phyloP scores from a whole-genome alignment of 2,888 invertebrate species.

The Lochmaea capreae region DNA sequence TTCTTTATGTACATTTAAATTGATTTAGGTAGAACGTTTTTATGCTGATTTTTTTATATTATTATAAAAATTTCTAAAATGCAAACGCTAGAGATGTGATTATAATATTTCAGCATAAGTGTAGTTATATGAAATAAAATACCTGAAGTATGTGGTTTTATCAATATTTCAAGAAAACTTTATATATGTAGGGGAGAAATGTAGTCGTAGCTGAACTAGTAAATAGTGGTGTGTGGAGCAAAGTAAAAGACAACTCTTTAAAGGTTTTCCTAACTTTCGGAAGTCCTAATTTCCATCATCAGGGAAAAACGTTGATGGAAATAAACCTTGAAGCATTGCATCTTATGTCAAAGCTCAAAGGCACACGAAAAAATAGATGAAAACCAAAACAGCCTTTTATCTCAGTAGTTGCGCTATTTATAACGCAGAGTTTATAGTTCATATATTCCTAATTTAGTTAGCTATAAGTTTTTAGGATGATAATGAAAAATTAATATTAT shows the following conservation, averaged over 20 bases:
- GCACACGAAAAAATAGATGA: neutral
- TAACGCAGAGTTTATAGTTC: neutral
- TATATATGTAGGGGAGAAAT: too few relatives aligned
- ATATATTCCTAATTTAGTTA: neutral
- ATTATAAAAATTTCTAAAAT: neutral
- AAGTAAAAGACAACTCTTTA: too few relatives aligned
- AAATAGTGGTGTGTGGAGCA: too few relatives aligned
- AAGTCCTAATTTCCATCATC: too few relatives aligned
- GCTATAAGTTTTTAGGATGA: neutral
- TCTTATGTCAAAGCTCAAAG: neutral
- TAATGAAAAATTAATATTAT: neutral
- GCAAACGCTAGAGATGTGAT: neutral
- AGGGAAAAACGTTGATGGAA: too few relatives aligned
- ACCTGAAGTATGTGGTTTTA: too few relatives aligned
- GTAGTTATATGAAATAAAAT: neutral
- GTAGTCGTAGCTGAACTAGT: neutral
- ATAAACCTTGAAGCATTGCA: neutral
- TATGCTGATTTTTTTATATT: neutral
- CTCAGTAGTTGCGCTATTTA: neutral
- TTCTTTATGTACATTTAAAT: conserved; percentile 34
- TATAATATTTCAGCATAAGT: neutral
- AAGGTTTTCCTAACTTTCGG: too few relatives aligned
- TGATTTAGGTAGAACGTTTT: neutral
- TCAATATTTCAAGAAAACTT: too few relatives aligned
- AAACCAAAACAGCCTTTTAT: neutral